A percentile compares a stretch with the other conserved stretches of the same genome.
Conservation (phyloP, 2,113 vertebrate genomes). For the Pholis gunnellus region DNA sequence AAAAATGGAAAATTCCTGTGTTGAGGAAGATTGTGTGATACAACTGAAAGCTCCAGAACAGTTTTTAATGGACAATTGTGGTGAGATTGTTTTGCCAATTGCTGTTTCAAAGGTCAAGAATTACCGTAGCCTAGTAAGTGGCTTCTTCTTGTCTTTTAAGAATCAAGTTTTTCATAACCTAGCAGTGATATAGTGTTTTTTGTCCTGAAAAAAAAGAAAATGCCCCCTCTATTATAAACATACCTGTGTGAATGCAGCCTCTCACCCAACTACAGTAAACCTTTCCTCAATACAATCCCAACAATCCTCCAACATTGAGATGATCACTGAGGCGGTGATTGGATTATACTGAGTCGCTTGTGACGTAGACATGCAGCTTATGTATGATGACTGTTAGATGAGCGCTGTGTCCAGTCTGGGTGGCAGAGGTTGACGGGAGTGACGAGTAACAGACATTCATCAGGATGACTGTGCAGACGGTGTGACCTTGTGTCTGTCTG, state of each 20-base stretch:
- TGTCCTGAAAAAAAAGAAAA: not conserved
- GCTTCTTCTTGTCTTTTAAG: not conserved
- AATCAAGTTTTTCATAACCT: not conserved
- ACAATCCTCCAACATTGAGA: constrained; percentile 5
- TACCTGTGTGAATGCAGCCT: not conserved
- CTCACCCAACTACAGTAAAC: not conserved
- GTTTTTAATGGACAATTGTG: not conserved
- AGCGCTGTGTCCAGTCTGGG: constrained; percentile 7
- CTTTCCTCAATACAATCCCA: not conserved
- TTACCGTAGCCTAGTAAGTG: not conserved
- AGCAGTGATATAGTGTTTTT: not conserved
- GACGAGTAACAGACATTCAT: constrained; percentile 2
- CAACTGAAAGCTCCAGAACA: not conserved
- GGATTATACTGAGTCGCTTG: constrained; percentile 59
- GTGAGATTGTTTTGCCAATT: not conserved
- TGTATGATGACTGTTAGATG: constrained; percentile 14
- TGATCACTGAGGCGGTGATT: constrained; percentile 11
- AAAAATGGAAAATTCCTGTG: not conserved
- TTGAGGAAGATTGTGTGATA: not conserved
- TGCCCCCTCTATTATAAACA: not conserved
- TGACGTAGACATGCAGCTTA: constrained; percentile 51
- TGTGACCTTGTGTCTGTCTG: constrained; percentile 37
- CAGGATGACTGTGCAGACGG: not conserved
- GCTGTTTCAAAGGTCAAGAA: not conserved
- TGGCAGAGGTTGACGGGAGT: constrained; percentile 29